Evolutionary conservation across 1,140 invertebrate species (phyloP), one percentile per base, ranked within the genome.

Genomic region (Monochamus saltuarius): DNA sequence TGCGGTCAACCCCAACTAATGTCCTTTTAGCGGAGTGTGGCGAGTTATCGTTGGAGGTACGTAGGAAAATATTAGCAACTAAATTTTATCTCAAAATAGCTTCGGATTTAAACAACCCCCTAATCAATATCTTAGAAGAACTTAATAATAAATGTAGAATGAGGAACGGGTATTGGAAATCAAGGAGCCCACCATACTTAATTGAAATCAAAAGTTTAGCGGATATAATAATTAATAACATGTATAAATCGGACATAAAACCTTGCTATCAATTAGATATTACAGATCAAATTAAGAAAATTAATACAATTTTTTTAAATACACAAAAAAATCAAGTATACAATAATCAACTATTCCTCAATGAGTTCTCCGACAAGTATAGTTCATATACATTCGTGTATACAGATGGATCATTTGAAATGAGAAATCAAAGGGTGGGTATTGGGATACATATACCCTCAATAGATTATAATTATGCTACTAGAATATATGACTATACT

Each of bases 21-120:
- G 39, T 19, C 6, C 9, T 56, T 1, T 34, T 45, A 9, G 39
- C 40, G 1, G 53, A 56, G 29, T 13, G 39, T 8, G 16, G 17
- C 7, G 53, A 56, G 16, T 35, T 45, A 8, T 53, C 16, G 3
- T 14, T 53, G 8, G 52, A 63, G 36, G 29, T 54, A 1, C 37
- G 56, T n/a, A 54, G 56, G 22, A 39, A 39, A 56, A 40, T n/a
- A 14, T 19, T 63, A 13, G 39, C 56, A 13, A 51, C 13, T 4
- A 56, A 59, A 62, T 59, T 59, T 51, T 7, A 59, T 2, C 9
- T 36, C 1, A 55, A 51, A 59, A 49, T 45, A 10, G 13, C 22
- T 3, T 8, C 47, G 8, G 16, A 50, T 50, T 10, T n/a, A 50
- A 19, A 29, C 8, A 9, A 14, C 13, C 7, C 29, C 10, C n/a